phyloP scores from a whole-genome alignment of 2,888 invertebrate genomes.

The Lottia gigantea region DNA sequence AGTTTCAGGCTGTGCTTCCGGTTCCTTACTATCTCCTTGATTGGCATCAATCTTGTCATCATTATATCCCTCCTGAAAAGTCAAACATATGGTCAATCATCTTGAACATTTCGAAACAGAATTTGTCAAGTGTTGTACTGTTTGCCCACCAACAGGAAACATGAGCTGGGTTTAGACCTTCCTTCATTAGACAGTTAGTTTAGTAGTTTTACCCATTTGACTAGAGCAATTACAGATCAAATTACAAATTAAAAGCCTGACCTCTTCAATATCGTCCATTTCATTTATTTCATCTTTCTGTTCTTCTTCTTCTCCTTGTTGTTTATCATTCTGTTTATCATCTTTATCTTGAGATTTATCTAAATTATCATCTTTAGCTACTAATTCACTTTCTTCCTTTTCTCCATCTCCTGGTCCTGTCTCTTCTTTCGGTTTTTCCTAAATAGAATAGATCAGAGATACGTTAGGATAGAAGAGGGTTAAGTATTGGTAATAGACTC shows the following conservation, averaged over 20 bases:
- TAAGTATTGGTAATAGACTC: too few species aligned
- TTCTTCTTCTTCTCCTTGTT: constrained; percentile 76
- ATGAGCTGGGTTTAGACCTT: too few species aligned
- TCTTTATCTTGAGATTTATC: constrained; percentile 47
- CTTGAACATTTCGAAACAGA: too few species aligned
- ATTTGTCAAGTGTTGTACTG: too few species aligned
- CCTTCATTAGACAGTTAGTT: too few species aligned
- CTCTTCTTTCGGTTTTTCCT: constrained; percentile 68
- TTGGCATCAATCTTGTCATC: constrained; percentile 57
- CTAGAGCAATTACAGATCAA: not conserved
- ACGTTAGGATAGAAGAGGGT: not conserved
- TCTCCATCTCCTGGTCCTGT: constrained; percentile 65
- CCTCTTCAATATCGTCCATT: constrained; percentile 45
- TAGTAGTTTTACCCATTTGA: too few species aligned
- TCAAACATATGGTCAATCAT: not conserved
- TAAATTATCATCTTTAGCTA: constrained; percentile 77
- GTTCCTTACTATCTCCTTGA: constrained; percentile 21
- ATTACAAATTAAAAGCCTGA: constrained; percentile 19
- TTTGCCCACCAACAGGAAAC: too few species aligned
- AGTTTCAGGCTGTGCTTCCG: constrained; percentile 78
- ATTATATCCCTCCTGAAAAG: constrained; percentile 55
- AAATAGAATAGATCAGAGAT: not conserved
- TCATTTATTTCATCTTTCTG: constrained; percentile 75
- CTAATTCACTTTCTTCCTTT: constrained; percentile 75
- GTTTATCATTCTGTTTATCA: constrained; percentile 69